phyloP scores from a whole-genome alignment of 92 coral and sea anemone genomes.

The Anthopleura xanthogrammica region DNA sequence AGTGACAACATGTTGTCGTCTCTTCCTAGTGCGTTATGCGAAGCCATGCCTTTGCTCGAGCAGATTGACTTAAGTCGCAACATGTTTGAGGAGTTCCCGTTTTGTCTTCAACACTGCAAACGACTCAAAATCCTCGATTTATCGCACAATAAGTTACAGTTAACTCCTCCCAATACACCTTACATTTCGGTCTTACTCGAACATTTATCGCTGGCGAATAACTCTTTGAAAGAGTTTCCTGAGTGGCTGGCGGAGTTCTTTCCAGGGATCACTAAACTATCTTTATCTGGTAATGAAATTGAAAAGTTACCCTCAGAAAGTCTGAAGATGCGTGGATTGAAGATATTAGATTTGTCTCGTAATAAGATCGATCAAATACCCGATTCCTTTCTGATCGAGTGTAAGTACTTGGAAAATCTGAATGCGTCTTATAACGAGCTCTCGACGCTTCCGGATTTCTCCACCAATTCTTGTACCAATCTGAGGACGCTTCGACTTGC shows the following conservation, averaged over 20 bases:
- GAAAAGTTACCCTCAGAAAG: constrained; percentile 45
- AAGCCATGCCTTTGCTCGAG: constrained; percentile 79
- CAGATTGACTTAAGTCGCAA: constrained; percentile 74
- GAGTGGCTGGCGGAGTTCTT: constrained; percentile 69
- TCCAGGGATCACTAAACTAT: constrained; percentile 61
- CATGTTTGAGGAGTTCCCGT: constrained; percentile 63
- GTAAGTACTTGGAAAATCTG: constrained; percentile 62
- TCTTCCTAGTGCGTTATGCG: constrained; percentile 60
- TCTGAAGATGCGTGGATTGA: constrained; percentile 55
- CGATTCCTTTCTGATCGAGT: constrained; percentile 51
- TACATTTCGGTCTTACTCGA: constrained; percentile 51
- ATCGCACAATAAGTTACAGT: constrained; percentile 61
- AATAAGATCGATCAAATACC: constrained; percentile 74
- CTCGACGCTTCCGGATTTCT: constrained; percentile 66
- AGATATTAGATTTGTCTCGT: constrained; percentile 74
- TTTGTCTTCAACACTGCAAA: constrained; percentile 45
- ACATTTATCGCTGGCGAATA: constrained; percentile 73
- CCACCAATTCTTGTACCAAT: constrained; percentile 57
- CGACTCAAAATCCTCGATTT: constrained; percentile 54
- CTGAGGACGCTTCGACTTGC: constrained; percentile 70
- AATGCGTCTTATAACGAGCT: constrained; percentile 71
- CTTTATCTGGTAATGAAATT: constrained; percentile 69
- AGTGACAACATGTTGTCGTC: constrained; percentile 66
- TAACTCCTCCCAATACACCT: constrained; percentile 19
- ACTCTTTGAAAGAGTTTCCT: constrained; percentile 61